Percentiles rank a stretch among this genome's conserved stretches.
phyloP scores from a whole-genome alignment of 2,113 vertebrate species.

The Chaetodon trifascialis region DNA sequence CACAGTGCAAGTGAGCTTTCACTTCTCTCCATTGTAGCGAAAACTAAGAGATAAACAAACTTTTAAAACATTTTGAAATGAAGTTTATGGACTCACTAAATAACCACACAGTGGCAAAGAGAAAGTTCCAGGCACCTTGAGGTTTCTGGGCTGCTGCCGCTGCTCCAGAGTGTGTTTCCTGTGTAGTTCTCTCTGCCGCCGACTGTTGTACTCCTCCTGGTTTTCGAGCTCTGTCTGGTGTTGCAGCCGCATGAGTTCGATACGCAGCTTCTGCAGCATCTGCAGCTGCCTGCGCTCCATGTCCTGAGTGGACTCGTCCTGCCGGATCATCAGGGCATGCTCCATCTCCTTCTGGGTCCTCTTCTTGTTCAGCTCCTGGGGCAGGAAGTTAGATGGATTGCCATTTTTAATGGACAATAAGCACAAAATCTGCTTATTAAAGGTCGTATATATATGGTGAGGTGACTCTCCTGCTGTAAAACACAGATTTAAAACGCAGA shows the following conservation, averaged over 20 bases:
- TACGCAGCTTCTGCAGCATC: constrained; percentile 95
- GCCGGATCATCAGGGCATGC: constrained; percentile 97
- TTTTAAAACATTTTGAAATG: neutral
- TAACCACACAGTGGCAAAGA: neutral
- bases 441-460: neutral
- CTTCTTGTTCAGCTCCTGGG: constrained; percentile 97
- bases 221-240: constrained; percentile 99
- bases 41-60: neutral
- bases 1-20: neutral
- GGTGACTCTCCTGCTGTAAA: neutral
- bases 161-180: constrained; percentile 98
- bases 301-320: constrained; percentile 98
- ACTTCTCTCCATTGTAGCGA: neutral
- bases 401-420: neutral
- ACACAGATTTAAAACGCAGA: neutral
- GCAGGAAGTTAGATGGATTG: neutral
- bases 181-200: constrained; percentile 94
- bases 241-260: constrained; percentile 97
- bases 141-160: constrained; percentile 98
- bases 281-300: constrained; percentile 96
- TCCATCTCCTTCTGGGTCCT: constrained; percentile 99
- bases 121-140: constrained; percentile 89
- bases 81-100: neutral
- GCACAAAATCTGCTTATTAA: neutral
- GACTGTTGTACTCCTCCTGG: constrained; percentile 98